Base-by-base conservation (phyloP, 2,888 invertebrate genomes). In the Rhorus exstirpatorius region DNA sequence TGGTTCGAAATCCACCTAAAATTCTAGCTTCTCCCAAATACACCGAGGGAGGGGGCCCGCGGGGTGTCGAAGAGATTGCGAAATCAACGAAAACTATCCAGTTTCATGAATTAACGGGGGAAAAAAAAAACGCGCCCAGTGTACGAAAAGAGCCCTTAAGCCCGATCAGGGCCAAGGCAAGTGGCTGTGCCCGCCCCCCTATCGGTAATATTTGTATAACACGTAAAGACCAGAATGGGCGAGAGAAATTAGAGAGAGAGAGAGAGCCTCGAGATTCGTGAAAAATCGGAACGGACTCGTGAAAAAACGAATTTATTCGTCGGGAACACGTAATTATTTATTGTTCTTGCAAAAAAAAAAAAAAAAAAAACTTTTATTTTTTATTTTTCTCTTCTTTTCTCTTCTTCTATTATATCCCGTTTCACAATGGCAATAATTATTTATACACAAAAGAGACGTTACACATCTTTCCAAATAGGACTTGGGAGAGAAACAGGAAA, bases 361-460 rank as follows among this genome's bases (percentile, higher is more conserved):
- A n/a, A n/a, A n/a, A n/a, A n/a, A n/a, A n/a, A n/a, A n/a, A n/a
- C n/a, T n/a, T 38, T 8, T 17, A 31, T 44, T 35, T 0, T 61
- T 55, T 60, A 14, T 46, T 49, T 70, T 35, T 51, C 19, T 46
- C 49, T 53, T 12, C 41, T 38, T 63, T 79, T 78, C 51, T 21
- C 65, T 67, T 41, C 17, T 71, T 65, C 31, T 35, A 17, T 12
- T 58, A 87, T 88, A 86, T n/a, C n/a, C 78, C 80, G 80, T 89
- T 91, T 88, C 87, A 87, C 88, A 88, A 90, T 89, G 88, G 89
- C 90, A 90, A 90, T 91, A 90, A 90, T 86, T 90, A 89, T 87
- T 86, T 86, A 79, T 89, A 87, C 79, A 79, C 86, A 76, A 75
- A n/a, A n/a, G n/a, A 80, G 80, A 85, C 88, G 87, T n/a, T 88